A percentile compares a stretch with the other conserved stretches of the same genome.
Conservation (phyloP, 2,113 vertebrate species). For the Scytalopus superciliaris region DNA sequence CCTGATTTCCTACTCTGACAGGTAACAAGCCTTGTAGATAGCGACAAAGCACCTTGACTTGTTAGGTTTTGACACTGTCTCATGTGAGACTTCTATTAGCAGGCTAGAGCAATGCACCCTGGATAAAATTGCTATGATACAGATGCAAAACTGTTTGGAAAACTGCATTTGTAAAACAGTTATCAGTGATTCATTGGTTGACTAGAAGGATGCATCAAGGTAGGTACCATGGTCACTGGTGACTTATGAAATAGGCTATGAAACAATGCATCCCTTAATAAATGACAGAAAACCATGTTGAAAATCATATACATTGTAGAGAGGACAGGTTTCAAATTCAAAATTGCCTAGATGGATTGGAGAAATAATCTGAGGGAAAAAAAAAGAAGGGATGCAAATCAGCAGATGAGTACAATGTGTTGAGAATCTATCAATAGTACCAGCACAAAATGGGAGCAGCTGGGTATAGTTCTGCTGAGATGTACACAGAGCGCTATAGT, state of each 20-base stretch:
- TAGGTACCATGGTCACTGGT: neutral
- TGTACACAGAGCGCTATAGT: neutral
- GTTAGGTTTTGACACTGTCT: constrained; percentile 56
- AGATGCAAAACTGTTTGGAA: constrained; percentile 31
- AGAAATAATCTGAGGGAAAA: neutral
- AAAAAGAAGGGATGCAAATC: neutral
- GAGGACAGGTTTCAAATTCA: neutral
- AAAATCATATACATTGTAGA: neutral
- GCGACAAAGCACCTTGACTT: constrained; percentile 54
- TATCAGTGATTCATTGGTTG: neutral
- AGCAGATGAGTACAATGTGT: neutral
- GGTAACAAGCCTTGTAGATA: constrained; percentile 60
- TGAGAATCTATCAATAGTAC: neutral
- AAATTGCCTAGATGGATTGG: neutral
- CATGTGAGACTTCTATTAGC: constrained; percentile 42
- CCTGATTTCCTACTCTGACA: constrained; percentile 64
- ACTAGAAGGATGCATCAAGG: neutral
- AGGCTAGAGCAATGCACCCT: neutral
- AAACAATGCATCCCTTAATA: neutral
- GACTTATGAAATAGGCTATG: neutral
- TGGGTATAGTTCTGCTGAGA: neutral
- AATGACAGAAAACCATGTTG: neutral
- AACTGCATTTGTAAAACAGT: neutral
- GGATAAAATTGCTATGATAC: constrained; percentile 15
- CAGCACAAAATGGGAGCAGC: neutral